Evolutionary conservation across 2,888 invertebrate species (phyloP), one percentile per base, ranked within the genome.

Genomic region (Cheilosia impressa): DNA sequence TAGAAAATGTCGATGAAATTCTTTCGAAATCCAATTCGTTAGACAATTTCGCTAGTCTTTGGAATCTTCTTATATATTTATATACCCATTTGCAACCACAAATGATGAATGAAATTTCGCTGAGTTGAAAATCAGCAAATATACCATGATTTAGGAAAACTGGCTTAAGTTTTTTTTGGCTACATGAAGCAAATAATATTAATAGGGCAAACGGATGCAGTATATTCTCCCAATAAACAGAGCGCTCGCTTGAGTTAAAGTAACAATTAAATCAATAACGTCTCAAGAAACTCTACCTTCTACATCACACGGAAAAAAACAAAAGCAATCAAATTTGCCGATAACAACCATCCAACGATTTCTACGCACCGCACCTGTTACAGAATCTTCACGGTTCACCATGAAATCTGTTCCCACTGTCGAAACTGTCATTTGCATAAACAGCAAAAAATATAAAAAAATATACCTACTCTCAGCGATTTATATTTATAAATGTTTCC

Each of bases 381-480:
- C 69, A 75, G 19, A 53, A 52, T 50, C 41, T 52, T 75, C 9
- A 47, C 19, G 9, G 17, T 24, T 24, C 5, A 65, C 79, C 73
- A 68, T 84, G 69, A 84, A 84, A 78, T 83, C 50, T 65, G 79
- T 82, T 60, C 72, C 72, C 52, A 58, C 53, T 66, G 60, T 60
- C n/a, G 3, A 31, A 38, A 43, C 17, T 45, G 31, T 7, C 66
- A 84, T 78, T 78, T 63, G 63, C 78, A 78, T 78, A 78, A 76
- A 38, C 38, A 38, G 4, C 38, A 38, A 38, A 24, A 7, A 55
- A 53, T 41, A 52, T 41, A 52, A 55, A 63, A 73, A 55, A 62
- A 6, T 65, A 5, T 55, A n/a, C 27, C 27, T 27, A 27, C 27
- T 27, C 55, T 57, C 65, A 58, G 50, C 27, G 65, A 66, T 50